These are phyloP conservation scores for Odocoileus hemionus DNA, from an alignment of 2,113 vertebrate species.

Conservation along the genomic window DNA sequence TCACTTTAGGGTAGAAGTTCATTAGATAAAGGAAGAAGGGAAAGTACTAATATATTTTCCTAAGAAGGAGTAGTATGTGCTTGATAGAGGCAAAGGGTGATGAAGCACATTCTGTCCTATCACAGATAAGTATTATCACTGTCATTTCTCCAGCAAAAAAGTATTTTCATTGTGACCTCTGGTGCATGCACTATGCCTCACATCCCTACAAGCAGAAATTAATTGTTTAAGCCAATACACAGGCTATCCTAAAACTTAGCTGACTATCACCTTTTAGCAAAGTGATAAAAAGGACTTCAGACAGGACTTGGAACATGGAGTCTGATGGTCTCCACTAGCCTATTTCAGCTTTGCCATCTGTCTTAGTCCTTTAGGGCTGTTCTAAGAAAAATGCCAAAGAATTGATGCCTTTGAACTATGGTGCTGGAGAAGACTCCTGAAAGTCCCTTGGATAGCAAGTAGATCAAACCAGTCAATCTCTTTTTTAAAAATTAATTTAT, in stretches of 20 bases:
- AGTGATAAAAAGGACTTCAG: background rate
- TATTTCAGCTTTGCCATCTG: background rate
- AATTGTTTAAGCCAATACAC: background rate
- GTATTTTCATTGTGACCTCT: background rate
- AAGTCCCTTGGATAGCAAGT: background rate
- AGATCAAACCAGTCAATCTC: background rate
- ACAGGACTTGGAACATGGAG: background rate
- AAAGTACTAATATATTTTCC: background rate
- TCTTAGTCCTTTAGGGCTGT: background rate
- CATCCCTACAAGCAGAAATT: background rate
- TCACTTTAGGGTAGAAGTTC: background rate
- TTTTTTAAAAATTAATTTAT: background rate
- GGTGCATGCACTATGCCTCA: background rate
- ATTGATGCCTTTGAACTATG: background rate
- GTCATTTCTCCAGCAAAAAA: background rate
- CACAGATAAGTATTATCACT: background rate
- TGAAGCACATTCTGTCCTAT: background rate
- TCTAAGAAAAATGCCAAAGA: background rate
- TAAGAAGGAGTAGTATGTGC: background rate
- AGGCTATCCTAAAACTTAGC: background rate
- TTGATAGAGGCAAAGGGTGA: background rate
- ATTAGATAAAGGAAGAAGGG: background rate
- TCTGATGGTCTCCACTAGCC: background rate
- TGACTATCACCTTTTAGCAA: background rate
- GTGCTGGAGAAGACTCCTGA: background rate